Evolutionary conservation across 2,113 vertebrate genomes (phyloP).

Genomic region (Phylloscopus trochilus): DNA sequence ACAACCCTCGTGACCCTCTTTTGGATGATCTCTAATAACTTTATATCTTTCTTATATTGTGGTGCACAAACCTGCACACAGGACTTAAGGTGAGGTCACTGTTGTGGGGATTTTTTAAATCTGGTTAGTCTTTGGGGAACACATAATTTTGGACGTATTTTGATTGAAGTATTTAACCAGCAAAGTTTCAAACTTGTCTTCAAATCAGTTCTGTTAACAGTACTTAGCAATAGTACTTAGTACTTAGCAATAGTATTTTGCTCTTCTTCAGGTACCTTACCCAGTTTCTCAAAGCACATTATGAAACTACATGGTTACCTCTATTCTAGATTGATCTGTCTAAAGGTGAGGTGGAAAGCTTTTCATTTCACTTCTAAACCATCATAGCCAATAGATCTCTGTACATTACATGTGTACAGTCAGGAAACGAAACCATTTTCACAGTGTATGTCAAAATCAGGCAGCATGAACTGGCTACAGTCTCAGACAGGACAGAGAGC

Average conservation of each 20-base stretch:
- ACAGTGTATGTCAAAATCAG: fast-evolving
- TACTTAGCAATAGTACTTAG: not conserved
- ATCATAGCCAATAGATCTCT: not conserved
- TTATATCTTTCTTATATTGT: not conserved
- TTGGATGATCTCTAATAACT: not conserved
- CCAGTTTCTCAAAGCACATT: not conserved
- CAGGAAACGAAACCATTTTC: not conserved
- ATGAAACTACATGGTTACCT: not conserved
- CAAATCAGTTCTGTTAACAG: not conserved
- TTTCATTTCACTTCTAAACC: not conserved
- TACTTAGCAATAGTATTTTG: not conserved
- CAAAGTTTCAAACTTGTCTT: not conserved
- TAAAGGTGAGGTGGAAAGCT: not conserved
- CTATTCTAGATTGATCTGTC: not conserved
- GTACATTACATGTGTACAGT: not conserved
- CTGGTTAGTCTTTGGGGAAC: not conserved
- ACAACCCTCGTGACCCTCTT: not conserved
- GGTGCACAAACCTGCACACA: not conserved
- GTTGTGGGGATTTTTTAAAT: not conserved
- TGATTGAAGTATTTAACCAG: not conserved
- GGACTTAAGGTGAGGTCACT: not conserved
- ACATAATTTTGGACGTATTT: not conserved
- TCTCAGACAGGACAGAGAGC: not conserved
- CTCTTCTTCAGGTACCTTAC: not conserved
- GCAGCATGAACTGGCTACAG: not conserved